These are phyloP conservation scores for Turdus rufiventris DNA, from an alignment of 2,113 vertebrate genomes.

Conservation along the genomic window DNA sequence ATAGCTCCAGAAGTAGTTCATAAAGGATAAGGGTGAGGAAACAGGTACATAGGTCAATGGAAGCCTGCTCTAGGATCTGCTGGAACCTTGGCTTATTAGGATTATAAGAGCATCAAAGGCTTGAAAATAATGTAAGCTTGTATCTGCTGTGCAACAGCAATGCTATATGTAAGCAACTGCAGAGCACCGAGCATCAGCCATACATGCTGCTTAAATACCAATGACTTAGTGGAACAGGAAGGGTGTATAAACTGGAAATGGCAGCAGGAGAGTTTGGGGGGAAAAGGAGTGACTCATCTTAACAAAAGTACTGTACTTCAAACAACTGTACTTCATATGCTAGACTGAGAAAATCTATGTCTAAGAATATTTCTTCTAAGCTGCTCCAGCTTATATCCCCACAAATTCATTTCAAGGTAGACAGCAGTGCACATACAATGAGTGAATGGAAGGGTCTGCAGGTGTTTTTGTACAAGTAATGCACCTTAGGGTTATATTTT, in stretches of 20 bases:
- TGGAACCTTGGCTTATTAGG: background rate
- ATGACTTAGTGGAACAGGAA: background rate
- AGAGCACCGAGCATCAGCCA: background rate
- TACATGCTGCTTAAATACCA: background rate
- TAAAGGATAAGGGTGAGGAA: background rate
- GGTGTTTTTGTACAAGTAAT: background rate
- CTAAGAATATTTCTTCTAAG: background rate
- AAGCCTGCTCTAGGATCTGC: background rate
- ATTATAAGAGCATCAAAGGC: background rate
- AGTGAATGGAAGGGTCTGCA: background rate
- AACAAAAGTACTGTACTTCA: background rate
- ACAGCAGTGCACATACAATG: background rate
- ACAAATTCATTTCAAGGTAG: background rate
- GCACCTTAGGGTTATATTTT: background rate
- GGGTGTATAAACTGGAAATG: background rate
- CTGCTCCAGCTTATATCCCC: background rate
- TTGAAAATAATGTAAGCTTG: background rate
- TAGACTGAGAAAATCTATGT: background rate
- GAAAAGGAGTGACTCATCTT: background rate
- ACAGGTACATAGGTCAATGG: background rate
- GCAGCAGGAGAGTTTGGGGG: background rate
- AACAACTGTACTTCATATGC: background rate
- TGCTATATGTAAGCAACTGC: background rate
- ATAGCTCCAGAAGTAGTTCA: background rate
- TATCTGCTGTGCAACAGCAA: background rate